Conservation (phyloP, 2,888 invertebrate species). For the Cephus pygmeus region DNA sequence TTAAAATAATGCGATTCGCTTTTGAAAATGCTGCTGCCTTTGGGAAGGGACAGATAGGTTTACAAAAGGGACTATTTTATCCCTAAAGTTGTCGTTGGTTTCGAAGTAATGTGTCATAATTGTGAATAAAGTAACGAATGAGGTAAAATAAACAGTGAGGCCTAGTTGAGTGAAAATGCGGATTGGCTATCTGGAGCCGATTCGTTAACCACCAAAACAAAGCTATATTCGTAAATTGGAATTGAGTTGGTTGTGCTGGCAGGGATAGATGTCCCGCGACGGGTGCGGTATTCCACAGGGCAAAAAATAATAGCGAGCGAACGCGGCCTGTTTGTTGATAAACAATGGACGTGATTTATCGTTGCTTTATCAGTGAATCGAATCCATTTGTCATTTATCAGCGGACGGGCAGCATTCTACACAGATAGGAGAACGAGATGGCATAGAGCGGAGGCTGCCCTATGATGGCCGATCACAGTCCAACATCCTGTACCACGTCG, state of each 20-base stretch:
- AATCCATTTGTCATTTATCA: slow-evolving; percentile 52
- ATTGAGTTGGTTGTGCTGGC: slow-evolving; percentile 43
- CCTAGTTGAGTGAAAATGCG: no score
- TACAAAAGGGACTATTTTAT: no score
- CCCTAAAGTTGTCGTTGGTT: no score
- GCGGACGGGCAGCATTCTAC: slow-evolving; percentile 15
- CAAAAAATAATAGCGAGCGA: slow-evolving; percentile 17
- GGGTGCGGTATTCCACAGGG: background rate
- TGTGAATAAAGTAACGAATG: no score
- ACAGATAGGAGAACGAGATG: background rate
- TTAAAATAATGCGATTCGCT: no score
- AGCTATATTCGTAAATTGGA: slow-evolving; percentile 40
- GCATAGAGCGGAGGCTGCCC: background rate
- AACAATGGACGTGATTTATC: slow-evolving; percentile 51
- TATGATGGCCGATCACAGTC: background rate
- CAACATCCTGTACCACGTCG: background rate
- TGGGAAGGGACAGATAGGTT: no score
- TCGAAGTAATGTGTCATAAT: no score
- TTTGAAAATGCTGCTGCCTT: no score
- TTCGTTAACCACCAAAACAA: background rate
- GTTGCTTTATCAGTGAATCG: slow-evolving; percentile 49
- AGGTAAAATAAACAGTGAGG: no score
- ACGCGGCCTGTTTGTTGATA: slow-evolving; percentile 46
- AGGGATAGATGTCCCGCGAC: slow-evolving; percentile 34
- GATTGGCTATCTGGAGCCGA: no score